Conservation (phyloP, 1,140 invertebrate species). For the Eurytemora carolleeae region DNA sequence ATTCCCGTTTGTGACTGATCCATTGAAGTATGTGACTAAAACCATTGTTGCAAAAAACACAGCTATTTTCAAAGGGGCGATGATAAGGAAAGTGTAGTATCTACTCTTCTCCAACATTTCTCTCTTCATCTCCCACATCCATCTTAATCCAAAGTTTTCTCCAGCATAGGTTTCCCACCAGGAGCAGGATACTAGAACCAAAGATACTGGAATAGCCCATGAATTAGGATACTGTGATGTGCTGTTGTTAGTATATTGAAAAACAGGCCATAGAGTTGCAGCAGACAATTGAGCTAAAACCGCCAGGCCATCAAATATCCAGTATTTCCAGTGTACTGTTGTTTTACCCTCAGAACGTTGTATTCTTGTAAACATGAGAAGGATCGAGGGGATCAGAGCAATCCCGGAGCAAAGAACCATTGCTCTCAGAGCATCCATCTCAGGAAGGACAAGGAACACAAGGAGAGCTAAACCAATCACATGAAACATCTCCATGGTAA, state of each 20-base stretch:
- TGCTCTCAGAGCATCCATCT: not conserved
- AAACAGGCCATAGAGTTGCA: not conserved
- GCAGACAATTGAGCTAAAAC: not conserved
- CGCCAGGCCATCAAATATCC: not conserved
- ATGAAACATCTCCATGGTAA: not conserved
- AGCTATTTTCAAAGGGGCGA: slow-evolving; percentile 23
- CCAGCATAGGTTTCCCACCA: not conserved
- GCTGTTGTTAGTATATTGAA: not conserved
- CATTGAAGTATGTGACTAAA: slow-evolving; percentile 22
- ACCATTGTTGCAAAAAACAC: slow-evolving; percentile 24
- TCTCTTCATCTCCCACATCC: not conserved
- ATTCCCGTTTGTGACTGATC: slow-evolving; percentile 4
- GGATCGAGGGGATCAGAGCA: not conserved
- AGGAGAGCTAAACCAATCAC: not conserved
- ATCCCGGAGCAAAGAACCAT: not conserved
- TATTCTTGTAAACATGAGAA: not conserved
- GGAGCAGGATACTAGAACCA: not conserved
- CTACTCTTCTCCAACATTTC: not conserved
- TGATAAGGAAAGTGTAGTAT: slow-evolving; percentile 19
- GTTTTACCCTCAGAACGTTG: not conserved
- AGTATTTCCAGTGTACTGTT: not conserved
- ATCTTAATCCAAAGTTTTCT: not conserved
- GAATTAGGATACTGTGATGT: not conserved
- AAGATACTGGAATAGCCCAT: not conserved
- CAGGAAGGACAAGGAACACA: not conserved